Conservation (phyloP, 1,140 invertebrate genomes). For the Diachasma alloeum region DNA sequence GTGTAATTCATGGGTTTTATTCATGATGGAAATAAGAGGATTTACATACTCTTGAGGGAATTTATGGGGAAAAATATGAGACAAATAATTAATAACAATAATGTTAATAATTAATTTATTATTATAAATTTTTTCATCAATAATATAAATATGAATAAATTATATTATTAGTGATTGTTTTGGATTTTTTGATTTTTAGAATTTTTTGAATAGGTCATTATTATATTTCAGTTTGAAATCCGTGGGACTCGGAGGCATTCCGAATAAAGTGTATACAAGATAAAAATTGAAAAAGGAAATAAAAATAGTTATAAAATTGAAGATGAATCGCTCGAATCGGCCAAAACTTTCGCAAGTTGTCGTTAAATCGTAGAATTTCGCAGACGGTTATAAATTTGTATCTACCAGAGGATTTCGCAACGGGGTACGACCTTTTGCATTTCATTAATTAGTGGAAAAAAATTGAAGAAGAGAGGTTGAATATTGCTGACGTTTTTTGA, state of each 20-base stretch:
- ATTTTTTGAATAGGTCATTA: too few species aligned
- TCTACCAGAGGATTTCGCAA: not conserved
- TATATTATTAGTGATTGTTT: too few species aligned
- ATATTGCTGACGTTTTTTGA: too few species aligned
- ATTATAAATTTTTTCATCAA: too few species aligned
- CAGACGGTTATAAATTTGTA: slow-evolving; percentile 5
- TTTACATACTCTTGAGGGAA: too few species aligned
- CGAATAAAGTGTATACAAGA: not conserved
- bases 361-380: slow-evolving; percentile 1
- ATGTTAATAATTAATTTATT: too few species aligned
- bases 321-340: not conserved
- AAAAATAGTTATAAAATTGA: not conserved
- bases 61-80: too few species aligned
- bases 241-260: not conserved
- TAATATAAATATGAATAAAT: too few species aligned
- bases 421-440: not conserved
- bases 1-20: not conserved
- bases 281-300: not conserved
- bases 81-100: too few species aligned
- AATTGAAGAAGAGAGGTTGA: not conserved
- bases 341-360: slow-evolving; percentile 6
- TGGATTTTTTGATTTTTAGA: too few species aligned
- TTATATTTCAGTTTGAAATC: not conserved
- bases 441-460: not conserved
- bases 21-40: too few species aligned